Conservation (phyloP, 2,888 invertebrate genomes). For the Heliconius ethilla region DNA sequence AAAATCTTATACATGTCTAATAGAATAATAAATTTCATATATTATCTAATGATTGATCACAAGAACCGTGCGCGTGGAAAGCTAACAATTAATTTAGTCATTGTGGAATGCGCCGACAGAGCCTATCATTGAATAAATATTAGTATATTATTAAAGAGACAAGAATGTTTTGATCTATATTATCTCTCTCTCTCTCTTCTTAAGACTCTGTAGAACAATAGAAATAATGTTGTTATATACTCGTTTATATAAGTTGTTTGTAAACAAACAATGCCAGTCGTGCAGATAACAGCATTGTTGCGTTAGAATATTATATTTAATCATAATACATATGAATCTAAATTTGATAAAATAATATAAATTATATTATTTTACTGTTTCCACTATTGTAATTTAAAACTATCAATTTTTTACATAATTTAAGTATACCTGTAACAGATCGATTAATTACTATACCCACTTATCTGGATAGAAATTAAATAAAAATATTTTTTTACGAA, state of each 20-base stretch:
- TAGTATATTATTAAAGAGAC: conserved; percentile 43
- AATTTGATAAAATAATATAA: not conserved
- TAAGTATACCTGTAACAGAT: no score
- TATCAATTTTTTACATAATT: not conserved
- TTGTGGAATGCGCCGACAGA: conserved; percentile 57
- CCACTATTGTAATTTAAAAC: not conserved
- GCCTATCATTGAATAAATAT: conserved; percentile 45
- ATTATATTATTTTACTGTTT: not conserved
- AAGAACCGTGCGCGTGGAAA: not conserved
- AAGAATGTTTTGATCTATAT: conserved; percentile 32
- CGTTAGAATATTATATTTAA: not conserved
- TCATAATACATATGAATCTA: not conserved
- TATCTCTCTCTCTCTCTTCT: not conserved
- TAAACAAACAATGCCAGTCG: conserved; percentile 15
- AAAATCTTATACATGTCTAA: not conserved
- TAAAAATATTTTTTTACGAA: conserved; percentile 67
- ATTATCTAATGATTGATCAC: not conserved
- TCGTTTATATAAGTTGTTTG: conserved; percentile 15
- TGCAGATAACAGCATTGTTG: not conserved
- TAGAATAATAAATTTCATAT: conserved; percentile 2
- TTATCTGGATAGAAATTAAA: conserved; percentile 5
- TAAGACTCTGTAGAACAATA: conserved; percentile 10
- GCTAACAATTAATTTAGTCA: conserved; percentile 38
- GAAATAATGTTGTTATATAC: conserved; percentile 5
- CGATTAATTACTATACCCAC: no score